Evolutionary conservation across 2,797 vertebrate genomes (phyloP).

Genomic region (Arctocebus calabarensis): DNA sequence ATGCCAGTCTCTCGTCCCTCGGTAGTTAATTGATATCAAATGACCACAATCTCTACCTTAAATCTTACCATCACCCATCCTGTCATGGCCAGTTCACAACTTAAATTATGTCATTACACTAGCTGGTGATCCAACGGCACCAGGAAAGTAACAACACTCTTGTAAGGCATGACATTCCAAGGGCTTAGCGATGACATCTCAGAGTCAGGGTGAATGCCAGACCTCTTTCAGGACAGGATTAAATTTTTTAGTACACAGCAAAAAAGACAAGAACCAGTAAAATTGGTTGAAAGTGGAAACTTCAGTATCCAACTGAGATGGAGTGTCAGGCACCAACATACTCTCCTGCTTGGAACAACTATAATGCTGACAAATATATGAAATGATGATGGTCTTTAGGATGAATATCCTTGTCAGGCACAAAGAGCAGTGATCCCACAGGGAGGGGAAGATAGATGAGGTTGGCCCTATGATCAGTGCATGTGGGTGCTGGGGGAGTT

Average conservation of each 20-base stretch:
- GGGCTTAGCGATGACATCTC: background rate
- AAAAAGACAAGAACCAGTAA: background rate
- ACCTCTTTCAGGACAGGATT: background rate
- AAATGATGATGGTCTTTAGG: background rate
- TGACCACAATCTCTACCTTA: background rate
- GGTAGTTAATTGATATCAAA: background rate
- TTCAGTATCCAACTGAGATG: background rate
- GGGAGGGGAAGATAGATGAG: background rate
- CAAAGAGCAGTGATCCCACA: background rate
- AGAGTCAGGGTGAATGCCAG: background rate
- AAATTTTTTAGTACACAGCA: background rate
- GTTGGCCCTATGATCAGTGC: background rate
- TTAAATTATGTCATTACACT: background rate
- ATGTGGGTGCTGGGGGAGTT: background rate
- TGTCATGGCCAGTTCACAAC: background rate
- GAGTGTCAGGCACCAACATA: background rate
- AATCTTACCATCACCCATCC: background rate
- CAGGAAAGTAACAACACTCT: background rate
- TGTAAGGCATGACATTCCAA: background rate
- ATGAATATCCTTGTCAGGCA: background rate
- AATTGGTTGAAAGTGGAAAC: background rate
- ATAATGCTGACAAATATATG: background rate
- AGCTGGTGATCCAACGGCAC: background rate
- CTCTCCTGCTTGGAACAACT: background rate
- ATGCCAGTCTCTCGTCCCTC: background rate